These are phyloP conservation scores for Dermochelys coriacea DNA, from an alignment of 2,797 vertebrate genomes.

Conservation along the genomic window DNA sequence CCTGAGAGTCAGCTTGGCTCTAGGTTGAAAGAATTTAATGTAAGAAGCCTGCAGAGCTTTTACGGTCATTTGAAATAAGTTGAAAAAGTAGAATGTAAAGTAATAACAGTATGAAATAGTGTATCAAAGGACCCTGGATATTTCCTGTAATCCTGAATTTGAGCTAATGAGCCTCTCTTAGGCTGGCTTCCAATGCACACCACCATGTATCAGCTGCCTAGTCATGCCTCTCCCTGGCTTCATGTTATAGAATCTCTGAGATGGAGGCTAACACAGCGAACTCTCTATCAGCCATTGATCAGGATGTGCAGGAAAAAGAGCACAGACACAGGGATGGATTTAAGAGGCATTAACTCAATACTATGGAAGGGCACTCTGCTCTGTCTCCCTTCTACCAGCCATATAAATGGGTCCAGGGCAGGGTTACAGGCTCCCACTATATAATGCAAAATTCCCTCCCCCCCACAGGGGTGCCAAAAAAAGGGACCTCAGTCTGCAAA, in stretches of 20 bases:
- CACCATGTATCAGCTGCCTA: accelerated
- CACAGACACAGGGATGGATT: neutral
- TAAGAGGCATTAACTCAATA: neutral
- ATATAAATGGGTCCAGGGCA: neutral
- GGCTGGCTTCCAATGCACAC: neutral
- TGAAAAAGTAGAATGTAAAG: neutral
- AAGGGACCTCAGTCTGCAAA: neutral
- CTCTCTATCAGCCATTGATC: too few relatives aligned
- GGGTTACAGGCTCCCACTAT: neutral
- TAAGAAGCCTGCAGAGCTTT: conserved; percentile 57
- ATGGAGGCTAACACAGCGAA: too few relatives aligned
- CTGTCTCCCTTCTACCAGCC: neutral
- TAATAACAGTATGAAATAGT: neutral
- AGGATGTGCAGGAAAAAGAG: too few relatives aligned
- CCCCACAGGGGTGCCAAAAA: neutral
- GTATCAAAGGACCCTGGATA: neutral
- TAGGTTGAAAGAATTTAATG: conserved; percentile 35
- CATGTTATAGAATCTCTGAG: too few relatives aligned
- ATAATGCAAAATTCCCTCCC: neutral
- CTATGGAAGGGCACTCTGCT: neutral
- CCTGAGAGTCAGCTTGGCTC: conserved; percentile 23
- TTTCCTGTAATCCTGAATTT: neutral
- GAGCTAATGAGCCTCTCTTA: neutral
- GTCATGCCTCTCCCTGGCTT: too few relatives aligned
- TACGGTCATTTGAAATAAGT: neutral